These are phyloP conservation scores for Chrysolina oricalcia DNA, from an alignment of 2,888 invertebrate genomes.

Conservation along the genomic window DNA sequence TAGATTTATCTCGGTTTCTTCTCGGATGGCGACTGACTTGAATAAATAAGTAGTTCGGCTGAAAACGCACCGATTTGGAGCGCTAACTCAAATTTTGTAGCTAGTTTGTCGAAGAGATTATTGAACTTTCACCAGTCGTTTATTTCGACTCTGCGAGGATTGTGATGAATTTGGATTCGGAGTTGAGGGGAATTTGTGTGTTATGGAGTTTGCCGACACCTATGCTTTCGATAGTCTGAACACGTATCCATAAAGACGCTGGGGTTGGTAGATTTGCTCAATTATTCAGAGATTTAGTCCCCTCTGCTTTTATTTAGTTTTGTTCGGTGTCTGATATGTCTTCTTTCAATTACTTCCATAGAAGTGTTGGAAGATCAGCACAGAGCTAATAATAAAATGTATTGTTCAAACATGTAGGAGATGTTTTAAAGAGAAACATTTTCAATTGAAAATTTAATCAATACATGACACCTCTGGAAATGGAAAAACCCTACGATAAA, in stretches of 20 bases:
- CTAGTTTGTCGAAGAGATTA: slow-evolving; percentile 51
- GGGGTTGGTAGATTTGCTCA: background rate
- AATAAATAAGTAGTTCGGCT: slow-evolving; percentile 60
- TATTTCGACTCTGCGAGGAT: slow-evolving; percentile 24
- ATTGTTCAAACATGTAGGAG: no score
- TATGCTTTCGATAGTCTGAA: background rate
- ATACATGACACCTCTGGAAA: no score
- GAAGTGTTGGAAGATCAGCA: no score
- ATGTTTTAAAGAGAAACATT: no score
- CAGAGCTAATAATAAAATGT: no score
- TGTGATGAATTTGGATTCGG: slow-evolving; percentile 29
- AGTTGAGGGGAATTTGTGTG: background rate
- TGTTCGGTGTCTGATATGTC: no score
- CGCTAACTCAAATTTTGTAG: slow-evolving; percentile 52
- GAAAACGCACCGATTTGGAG: slow-evolving; percentile 51
- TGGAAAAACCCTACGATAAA: no score
- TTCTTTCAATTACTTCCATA: no score
- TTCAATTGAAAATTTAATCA: no score
- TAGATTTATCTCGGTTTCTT: slow-evolving; percentile 65
- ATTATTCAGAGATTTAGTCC: background rate
- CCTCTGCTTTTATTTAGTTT: background rate
- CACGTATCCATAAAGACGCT: background rate
- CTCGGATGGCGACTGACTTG: slow-evolving; percentile 62
- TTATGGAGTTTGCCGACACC: background rate
- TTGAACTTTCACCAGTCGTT: slow-evolving; percentile 46